These are phyloP conservation scores for Meleagris gallopavo DNA, from an alignment of 2,113 vertebrate species.

Conservation along the genomic window DNA sequence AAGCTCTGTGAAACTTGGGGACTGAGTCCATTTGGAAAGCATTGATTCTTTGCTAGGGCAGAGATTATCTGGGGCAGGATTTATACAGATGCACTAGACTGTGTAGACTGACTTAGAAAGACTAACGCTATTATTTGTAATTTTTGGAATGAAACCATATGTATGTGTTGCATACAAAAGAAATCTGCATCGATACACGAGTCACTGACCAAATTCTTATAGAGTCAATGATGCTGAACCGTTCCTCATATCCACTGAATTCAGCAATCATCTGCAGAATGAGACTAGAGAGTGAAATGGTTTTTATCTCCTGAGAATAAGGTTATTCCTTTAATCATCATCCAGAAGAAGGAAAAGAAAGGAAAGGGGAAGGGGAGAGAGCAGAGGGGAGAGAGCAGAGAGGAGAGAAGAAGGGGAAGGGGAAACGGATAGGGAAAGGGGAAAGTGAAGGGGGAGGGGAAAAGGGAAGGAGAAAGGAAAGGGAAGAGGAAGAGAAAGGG, in stretches of 20 bases:
- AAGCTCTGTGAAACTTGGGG: not conserved
- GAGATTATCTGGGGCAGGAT: not conserved
- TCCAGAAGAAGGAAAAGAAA: not conserved
- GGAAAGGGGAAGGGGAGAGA: not conserved
- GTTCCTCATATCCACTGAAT: too few relatives aligned
- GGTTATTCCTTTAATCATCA: not conserved
- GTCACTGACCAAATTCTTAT: not conserved
- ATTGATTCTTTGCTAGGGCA: accelerated
- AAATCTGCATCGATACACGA: accelerated
- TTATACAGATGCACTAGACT: not conserved
- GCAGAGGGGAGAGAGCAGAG: not conserved
- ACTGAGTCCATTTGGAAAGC: not conserved
- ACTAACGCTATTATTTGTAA: not conserved
- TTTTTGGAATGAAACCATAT: too few relatives aligned
- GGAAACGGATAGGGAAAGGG: not conserved
- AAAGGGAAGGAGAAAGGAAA: not conserved
- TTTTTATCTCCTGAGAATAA: not conserved
- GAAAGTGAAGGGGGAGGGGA: not conserved
- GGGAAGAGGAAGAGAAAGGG: not conserved
- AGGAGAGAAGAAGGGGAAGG: not conserved
- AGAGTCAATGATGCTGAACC: not conserved
- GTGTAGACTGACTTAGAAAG: not conserved
- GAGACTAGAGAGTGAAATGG: not conserved
- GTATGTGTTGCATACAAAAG: accelerated
- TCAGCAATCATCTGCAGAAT: not conserved